These are phyloP conservation scores for Phycodurus eques DNA, from an alignment of 2,113 vertebrate genomes.

Conservation along the genomic window DNA sequence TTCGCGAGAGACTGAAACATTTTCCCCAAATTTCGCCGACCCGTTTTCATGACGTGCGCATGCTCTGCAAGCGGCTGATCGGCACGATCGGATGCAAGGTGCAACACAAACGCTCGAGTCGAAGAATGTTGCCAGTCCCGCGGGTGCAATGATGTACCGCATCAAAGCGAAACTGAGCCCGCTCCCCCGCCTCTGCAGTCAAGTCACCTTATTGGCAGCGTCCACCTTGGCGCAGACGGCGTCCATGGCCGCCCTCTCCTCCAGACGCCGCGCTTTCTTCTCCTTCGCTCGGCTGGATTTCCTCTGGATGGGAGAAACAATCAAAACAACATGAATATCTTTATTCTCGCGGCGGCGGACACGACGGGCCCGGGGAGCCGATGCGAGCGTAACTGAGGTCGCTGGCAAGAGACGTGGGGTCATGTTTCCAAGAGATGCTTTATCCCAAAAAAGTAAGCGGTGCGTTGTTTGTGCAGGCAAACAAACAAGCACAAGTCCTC, in stretches of 20 bases:
- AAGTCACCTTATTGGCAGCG: slow-evolving; percentile 86
- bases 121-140: not conserved
- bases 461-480: not conserved
- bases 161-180: not conserved
- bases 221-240: slow-evolving; percentile 91
- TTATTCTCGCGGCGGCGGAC: not conserved
- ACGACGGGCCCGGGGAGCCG: not conserved
- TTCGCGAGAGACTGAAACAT: not conserved
- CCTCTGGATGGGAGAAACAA: slow-evolving; percentile 70
- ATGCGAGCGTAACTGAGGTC: not conserved
- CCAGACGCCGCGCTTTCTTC: slow-evolving; percentile 89
- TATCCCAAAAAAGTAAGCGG: slow-evolving; percentile 1
- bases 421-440: not conserved
- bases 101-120: too few species aligned
- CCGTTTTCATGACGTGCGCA: too few species aligned
- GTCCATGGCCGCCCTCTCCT: slow-evolving; percentile 91
- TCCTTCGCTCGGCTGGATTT: slow-evolving; percentile 91
- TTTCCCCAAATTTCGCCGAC: not conserved
- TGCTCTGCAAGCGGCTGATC: slow-evolving; percentile 1
- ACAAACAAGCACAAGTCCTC: slow-evolving; percentile 1
- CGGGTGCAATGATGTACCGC: slow-evolving; percentile 13
- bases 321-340: not conserved
- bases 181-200: not conserved
- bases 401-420: not conserved
- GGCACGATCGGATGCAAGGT: too few species aligned